Percentiles rank a stretch among this genome's conserved stretches.
phyloP scores from a whole-genome alignment of 2,113 vertebrate species.

The Nesoenas mayeri region DNA sequence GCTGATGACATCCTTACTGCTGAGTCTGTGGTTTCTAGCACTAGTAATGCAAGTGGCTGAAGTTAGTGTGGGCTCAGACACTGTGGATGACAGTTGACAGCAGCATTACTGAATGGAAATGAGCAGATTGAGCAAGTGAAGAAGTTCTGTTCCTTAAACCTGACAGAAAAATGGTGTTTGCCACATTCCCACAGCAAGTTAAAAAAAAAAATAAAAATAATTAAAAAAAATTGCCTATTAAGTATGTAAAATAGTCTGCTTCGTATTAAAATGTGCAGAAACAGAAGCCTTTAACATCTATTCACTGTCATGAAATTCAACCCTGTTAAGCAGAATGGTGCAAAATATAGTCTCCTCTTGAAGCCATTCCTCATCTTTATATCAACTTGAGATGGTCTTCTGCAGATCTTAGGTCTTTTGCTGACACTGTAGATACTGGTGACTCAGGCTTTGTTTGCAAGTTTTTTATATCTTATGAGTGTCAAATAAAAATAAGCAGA shows the following conservation, averaged over 20 bases:
- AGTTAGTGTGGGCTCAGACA: constrained; percentile 32
- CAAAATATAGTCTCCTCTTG: neutral
- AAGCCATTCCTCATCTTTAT: neutral
- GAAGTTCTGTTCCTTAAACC: neutral
- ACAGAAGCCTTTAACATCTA: neutral
- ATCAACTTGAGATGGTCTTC: neutral
- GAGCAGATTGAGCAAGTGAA: constrained; percentile 6
- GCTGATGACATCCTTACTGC: constrained; percentile 75
- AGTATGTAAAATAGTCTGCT: neutral
- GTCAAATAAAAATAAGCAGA: constrained; percentile 18
- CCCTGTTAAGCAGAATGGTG: neutral
- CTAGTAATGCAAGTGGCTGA: constrained; percentile 32
- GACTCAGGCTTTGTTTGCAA: neutral
- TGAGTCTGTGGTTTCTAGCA: constrained; percentile 74
- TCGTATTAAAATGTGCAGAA: neutral
- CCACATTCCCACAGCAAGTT: neutral
- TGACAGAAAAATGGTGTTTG: neutral
- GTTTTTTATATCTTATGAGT: neutral
- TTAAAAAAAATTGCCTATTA: neutral
- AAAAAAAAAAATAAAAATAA: neutral
- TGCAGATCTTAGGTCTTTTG: neutral
- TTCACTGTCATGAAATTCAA: neutral
- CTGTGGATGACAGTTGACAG: constrained; percentile 65
- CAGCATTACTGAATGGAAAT: constrained; percentile 44
- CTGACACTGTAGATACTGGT: neutral